Conservation (phyloP, 2,797 vertebrate species). For the Gallinago stenura region DNA sequence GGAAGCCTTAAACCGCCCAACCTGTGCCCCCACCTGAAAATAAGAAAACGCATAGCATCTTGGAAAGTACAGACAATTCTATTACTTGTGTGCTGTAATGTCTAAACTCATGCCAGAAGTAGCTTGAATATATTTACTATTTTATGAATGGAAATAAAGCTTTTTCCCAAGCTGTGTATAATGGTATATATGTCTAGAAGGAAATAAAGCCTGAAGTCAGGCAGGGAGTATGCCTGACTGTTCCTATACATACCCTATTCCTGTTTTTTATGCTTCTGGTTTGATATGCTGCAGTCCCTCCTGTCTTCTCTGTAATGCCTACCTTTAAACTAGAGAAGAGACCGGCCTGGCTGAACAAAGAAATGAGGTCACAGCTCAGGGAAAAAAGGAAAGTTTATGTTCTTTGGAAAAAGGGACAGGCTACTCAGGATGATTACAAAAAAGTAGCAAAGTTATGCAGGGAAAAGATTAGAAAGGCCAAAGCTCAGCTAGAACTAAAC, state of each 20-base stretch:
- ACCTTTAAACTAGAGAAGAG: not conserved
- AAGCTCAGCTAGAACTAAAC: no score
- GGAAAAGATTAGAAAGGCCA: no score
- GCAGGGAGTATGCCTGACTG: not conserved
- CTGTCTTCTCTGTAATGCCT: not conserved
- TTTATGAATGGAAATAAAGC: not conserved
- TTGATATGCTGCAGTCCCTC: not conserved
- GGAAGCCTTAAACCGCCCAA: not conserved
- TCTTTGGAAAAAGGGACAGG: no score
- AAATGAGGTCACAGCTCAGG: no score
- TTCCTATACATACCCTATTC: accelerated
- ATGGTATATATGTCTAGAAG: not conserved
- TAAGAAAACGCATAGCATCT: not conserved
- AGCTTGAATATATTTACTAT: not conserved
- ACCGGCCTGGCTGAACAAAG: no score
- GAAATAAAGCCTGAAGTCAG: not conserved
- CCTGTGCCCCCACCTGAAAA: accelerated
- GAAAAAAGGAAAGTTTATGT: no score
- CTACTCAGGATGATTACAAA: no score
- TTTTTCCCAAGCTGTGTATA: not conserved
- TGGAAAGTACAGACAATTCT: not conserved
- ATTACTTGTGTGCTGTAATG: not conserved
- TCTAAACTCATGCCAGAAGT: not conserved
- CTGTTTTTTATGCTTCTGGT: not conserved
- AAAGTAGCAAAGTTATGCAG: no score